Conservation (phyloP, 2,888 invertebrate genomes). For the Hipparchia sbordonii region DNA sequence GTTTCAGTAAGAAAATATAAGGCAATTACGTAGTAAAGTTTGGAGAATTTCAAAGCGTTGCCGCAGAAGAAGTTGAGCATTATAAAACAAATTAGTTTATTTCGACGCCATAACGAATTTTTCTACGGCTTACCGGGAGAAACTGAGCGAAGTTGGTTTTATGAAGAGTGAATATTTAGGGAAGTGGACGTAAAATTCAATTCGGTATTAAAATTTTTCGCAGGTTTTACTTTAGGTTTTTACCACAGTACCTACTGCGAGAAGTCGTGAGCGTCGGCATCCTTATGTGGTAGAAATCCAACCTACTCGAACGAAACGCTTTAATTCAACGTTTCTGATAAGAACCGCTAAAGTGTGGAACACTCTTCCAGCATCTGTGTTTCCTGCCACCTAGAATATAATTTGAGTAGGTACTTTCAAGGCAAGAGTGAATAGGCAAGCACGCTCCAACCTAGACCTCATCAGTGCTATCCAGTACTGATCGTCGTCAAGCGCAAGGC, state of each 20-base stretch:
- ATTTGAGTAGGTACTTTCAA: no score
- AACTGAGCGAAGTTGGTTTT: constrained; percentile 7
- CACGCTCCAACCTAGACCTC: no score
- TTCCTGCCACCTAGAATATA: no score
- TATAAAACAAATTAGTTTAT: constrained; percentile 24
- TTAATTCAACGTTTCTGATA: not conserved
- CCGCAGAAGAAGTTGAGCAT: constrained; percentile 19
- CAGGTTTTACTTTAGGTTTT: not conserved
- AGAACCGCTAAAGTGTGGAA: no score
- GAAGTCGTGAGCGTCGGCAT: no score
- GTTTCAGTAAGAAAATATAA: constrained; percentile 19
- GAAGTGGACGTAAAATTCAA: constrained; percentile 1
- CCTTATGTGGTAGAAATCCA: no score
- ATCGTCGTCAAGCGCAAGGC: no score
- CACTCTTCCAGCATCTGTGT: no score
- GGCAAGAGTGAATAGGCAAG: no score
- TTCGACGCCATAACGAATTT: constrained; percentile 16
- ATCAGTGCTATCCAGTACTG: no score
- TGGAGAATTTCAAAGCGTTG: constrained; percentile 21
- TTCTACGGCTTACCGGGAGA: constrained; percentile 4
- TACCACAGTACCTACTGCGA: no score
- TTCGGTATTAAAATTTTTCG: not conserved
- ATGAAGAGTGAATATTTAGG: constrained; percentile 1
- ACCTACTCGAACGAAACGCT: not conserved
- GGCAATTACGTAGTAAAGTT: constrained; percentile 21